Conservation (phyloP, 2,113 vertebrate genomes). For the Tyrannus savana region DNA sequence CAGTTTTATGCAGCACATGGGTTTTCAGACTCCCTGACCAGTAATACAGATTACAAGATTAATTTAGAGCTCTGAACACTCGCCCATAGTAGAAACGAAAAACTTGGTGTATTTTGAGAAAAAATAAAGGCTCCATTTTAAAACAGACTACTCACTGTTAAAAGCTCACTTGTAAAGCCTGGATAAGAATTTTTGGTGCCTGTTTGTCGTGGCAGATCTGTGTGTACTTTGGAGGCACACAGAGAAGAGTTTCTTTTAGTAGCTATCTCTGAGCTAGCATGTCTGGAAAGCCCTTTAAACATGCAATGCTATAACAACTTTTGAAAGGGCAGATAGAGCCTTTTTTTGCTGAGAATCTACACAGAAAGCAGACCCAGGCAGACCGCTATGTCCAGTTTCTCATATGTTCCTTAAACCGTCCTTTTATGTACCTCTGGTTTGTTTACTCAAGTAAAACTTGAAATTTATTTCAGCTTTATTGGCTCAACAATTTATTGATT, state of each 20-base stretch:
- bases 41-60: background rate
- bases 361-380: background rate
- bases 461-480: background rate
- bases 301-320: background rate
- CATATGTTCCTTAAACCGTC: background rate
- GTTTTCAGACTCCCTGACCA: background rate
- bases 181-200: background rate
- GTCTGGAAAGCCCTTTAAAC: background rate
- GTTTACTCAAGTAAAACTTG: background rate
- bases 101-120: background rate
- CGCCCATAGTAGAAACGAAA: background rate
- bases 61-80: background rate
- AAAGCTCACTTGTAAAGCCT: background rate
- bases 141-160: background rate
- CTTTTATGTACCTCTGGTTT: background rate
- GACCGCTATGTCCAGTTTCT: background rate
- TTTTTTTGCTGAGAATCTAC: background rate
- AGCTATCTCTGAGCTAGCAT: background rate
- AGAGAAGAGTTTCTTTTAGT: background rate
- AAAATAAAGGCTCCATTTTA: background rate
- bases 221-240: background rate
- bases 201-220: background rate
- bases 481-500: background rate
- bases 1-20: background rate
- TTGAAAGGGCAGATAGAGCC: background rate